A percentile compares a stretch with the other conserved stretches of the same genome.
These are phyloP conservation scores for Centropus bengalensis DNA, from an alignment of 2,113 vertebrate genomes.

Conservation along the genomic window DNA sequence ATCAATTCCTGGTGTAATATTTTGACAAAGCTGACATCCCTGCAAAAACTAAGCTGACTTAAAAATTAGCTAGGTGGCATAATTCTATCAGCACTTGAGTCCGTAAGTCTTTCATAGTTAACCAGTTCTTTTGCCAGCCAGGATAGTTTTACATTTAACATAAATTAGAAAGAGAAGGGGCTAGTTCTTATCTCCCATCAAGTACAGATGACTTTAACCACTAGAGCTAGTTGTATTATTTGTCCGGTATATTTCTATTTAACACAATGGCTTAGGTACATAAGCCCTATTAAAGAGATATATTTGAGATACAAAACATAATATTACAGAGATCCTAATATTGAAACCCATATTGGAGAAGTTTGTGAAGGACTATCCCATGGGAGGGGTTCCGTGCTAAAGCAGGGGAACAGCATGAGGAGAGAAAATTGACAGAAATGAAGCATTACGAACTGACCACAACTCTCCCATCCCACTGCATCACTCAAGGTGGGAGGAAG, in stretches of 20 bases:
- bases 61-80: neutral
- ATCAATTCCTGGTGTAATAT: neutral
- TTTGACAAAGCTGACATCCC: neutral
- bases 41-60: neutral
- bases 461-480: neutral
- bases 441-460: rapidly evolving
- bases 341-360: neutral
- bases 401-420: neutral
- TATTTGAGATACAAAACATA: neutral
- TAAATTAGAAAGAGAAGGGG: neutral
- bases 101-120: neutral
- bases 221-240: neutral
- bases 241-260: neutral
- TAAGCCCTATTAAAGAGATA: neutral
- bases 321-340: neutral
- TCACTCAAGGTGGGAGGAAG: neutral
- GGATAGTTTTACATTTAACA: neutral
- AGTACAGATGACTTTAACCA: neutral
- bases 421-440: neutral
- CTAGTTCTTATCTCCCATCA: neutral
- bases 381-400: neutral
- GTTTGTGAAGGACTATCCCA: neutral
- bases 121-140: neutral
- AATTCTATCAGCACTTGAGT: neutral
- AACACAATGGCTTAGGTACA: neutral